Conservation (phyloP, 2,797 vertebrate species). For the Cryptoblepharus egeriae region DNA sequence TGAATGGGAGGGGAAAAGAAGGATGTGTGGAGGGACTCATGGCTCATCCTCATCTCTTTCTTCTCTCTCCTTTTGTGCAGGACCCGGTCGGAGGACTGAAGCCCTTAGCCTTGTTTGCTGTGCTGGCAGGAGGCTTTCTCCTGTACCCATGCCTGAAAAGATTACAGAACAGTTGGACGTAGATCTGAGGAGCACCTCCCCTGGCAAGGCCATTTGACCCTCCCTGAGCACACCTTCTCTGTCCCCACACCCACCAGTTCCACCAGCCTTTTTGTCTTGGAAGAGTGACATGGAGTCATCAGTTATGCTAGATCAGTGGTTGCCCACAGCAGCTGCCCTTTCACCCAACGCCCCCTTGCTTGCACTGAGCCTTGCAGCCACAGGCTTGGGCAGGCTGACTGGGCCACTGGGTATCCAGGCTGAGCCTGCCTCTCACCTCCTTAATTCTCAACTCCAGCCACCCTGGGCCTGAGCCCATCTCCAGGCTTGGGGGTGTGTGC, state of each 20-base stretch:
- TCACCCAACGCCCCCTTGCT: too few species aligned
- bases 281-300: not conserved
- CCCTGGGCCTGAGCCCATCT: too few species aligned
- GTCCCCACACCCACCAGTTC: too few species aligned
- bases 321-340: not conserved
- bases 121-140: slow-evolving; percentile 65
- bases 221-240: not conserved
- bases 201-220: too few species aligned
- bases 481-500: too few species aligned
- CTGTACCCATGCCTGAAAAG: slow-evolving; percentile 58
- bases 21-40: not conserved
- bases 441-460: too few species aligned
- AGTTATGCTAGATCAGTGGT: not conserved
- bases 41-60: not conserved
- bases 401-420: too few species aligned
- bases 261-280: not conserved
- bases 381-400: not conserved
- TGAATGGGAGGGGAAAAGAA: not conserved
- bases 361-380: not conserved
- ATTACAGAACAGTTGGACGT: not conserved
- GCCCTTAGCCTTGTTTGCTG: slow-evolving; percentile 65
- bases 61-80: not conserved
- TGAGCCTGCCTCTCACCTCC: too few species aligned
- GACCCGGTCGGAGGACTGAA: slow-evolving; percentile 50
- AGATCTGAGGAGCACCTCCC: not conserved